A percentile compares a stretch with the other conserved stretches of the same genome.
Evolutionary conservation across 2,888 invertebrate species (phyloP).

Genomic region (Eucriotettix oculatus): DNA sequence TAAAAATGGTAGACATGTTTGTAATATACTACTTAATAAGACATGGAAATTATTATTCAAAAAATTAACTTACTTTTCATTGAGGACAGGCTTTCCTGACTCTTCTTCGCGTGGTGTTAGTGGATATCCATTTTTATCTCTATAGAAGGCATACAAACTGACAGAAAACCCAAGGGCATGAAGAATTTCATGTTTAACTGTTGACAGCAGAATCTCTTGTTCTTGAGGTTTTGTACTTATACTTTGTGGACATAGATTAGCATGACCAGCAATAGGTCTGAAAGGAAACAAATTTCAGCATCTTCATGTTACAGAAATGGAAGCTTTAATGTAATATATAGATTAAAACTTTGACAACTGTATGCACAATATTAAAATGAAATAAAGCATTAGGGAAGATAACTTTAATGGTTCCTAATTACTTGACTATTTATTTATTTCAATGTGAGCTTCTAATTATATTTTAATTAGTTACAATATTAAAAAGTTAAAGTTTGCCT

Average conservation of each 20-base stretch:
- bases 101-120: constrained; percentile 61
- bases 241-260: constrained; percentile 91
- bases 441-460: too few species aligned
- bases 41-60: background rate
- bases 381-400: too few species aligned
- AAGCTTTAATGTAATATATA: too few species aligned
- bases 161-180: constrained; percentile 97
- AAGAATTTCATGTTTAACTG: constrained; percentile 95
- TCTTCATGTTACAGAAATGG: too few species aligned
- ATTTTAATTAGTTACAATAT: too few species aligned
- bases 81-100: constrained; percentile 76
- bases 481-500: too few species aligned
- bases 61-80: constrained; percentile 54
- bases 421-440: too few species aligned
- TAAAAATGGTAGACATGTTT: too few species aligned
- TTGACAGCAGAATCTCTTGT: constrained; percentile 77
- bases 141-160: constrained; percentile 88
- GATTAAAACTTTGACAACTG: too few species aligned
- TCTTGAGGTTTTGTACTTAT: constrained; percentile 85
- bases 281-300: background rate
- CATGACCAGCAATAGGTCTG: constrained; percentile 96
- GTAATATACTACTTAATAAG: too few species aligned
- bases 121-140: constrained; percentile 80
- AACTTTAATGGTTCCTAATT: too few species aligned
- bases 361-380: too few species aligned